Conservation (phyloP, 1,140 invertebrate species). For the Nomia melanderi region DNA sequence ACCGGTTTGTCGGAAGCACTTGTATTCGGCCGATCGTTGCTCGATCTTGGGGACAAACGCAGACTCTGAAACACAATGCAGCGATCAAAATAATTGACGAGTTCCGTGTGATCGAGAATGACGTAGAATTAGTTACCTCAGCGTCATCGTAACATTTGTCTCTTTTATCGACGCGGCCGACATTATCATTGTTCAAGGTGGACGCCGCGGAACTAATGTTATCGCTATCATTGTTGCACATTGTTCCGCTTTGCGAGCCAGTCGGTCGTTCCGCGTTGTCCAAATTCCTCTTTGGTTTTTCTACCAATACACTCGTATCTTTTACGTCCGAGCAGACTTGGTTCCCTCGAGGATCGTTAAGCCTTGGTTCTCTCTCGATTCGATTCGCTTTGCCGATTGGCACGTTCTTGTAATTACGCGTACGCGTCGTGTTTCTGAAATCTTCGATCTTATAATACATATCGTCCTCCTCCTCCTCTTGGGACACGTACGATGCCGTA, state of each 20-base stretch:
- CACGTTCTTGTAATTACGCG: conserved; percentile 66
- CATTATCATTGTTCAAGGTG: conserved; percentile 5
- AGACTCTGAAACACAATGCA: conserved; percentile 23
- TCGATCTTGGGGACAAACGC: neutral
- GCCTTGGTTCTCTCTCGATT: conserved; percentile 59
- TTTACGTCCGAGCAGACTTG: conserved; percentile 5
- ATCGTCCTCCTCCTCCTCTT: conserved; percentile 72
- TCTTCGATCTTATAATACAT: conserved; percentile 78
- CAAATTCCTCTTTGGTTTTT: neutral
- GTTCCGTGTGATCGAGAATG: too few species aligned
- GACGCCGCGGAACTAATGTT: conserved; percentile 1
- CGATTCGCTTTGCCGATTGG: neutral
- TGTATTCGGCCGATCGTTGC: neutral
- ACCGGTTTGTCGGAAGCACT: neutral
- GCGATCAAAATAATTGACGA: too few species aligned
- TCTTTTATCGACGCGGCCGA: neutral
- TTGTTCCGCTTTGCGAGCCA: conserved; percentile 36
- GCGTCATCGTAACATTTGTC: conserved; percentile 47
- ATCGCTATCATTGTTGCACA: conserved; percentile 64
- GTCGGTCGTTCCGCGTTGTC: neutral
- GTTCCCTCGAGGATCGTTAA: neutral
- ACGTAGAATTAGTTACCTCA: conserved; percentile 8
- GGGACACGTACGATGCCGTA: conserved; percentile 28
- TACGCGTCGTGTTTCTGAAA: conserved; percentile 49
- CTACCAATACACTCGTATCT: neutral